These are phyloP conservation scores for Pogoniulus pusillus DNA, from an alignment of 2,797 vertebrate species.

Conservation along the genomic window DNA sequence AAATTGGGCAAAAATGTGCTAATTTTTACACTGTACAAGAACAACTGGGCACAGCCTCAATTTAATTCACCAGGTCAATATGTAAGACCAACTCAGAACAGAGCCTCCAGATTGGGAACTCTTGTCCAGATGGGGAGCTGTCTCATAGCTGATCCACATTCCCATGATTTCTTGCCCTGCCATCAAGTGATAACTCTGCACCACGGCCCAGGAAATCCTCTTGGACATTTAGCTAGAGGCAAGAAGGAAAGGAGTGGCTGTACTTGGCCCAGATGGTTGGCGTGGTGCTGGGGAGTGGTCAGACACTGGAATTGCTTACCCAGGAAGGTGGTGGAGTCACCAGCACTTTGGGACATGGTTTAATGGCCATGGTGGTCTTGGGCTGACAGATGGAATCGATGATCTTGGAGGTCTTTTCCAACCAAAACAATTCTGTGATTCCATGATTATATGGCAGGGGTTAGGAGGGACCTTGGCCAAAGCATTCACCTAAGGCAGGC, in stretches of 20 bases:
- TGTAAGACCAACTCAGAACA: neutral
- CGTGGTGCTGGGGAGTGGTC: neutral
- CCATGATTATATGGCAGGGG: no score
- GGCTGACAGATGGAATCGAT: no score
- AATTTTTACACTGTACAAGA: neutral
- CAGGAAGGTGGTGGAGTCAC: no score
- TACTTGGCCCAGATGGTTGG: rapidly evolving
- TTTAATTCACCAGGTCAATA: neutral
- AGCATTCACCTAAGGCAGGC: no score
- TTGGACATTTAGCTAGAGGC: neutral
- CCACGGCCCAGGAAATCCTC: neutral
- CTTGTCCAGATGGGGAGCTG: neutral
- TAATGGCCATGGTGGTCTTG: no score
- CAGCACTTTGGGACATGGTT: no score
- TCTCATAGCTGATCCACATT: neutral
- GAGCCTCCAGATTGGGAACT: neutral
- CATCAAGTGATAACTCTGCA: rapidly evolving
- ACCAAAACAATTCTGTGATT: no score
- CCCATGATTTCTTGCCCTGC: neutral
- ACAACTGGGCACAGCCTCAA: neutral
- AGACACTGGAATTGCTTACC: no score
- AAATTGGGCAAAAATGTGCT: neutral
- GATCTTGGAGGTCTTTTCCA: no score
- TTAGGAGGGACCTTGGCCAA: no score
- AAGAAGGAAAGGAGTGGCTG: neutral